These are phyloP conservation scores for Odontophorus gujanensis DNA, from an alignment of 2,113 vertebrate species.

Conservation along the genomic window DNA sequence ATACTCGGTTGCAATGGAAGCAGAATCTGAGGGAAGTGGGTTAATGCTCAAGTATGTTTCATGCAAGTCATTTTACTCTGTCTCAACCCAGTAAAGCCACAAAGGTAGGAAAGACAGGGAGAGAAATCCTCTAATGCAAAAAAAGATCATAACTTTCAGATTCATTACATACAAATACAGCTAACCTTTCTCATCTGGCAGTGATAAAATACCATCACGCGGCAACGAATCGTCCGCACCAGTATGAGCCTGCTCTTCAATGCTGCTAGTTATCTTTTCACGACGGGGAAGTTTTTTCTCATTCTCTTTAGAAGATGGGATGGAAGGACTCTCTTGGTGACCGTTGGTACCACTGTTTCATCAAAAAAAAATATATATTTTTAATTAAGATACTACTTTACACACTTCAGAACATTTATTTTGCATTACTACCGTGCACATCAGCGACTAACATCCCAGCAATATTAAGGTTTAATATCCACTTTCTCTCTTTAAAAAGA, in stretches of 20 bases:
- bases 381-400: neutral
- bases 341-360: conserved; percentile 80
- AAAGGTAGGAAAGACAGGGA: neutral
- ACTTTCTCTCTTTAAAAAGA: neutral
- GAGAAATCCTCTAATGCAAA: neutral
- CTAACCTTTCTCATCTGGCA: conserved; percentile 89
- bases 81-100: neutral
- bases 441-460: neutral
- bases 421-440: neutral
- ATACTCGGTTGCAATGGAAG: conserved; percentile 89
- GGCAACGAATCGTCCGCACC: conserved; percentile 84
- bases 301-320: conserved; percentile 74
- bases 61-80: neutral
- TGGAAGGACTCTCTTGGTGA: conserved; percentile 78
- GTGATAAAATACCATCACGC: conserved; percentile 83
- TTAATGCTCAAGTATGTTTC: neutral
- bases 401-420: neutral
- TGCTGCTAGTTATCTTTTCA: conserved; percentile 75
- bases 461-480: neutral
- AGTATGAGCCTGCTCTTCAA: conserved; percentile 85
- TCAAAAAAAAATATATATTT: neutral
- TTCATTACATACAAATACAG: neutral
- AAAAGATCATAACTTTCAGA: neutral
- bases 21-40: conserved; percentile 76
- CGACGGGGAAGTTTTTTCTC: conserved; percentile 64